Evolutionary conservation across 2,888 invertebrate species (phyloP), one percentile per base, ranked within the genome.

Genomic region (Phyto melanocephala): DNA sequence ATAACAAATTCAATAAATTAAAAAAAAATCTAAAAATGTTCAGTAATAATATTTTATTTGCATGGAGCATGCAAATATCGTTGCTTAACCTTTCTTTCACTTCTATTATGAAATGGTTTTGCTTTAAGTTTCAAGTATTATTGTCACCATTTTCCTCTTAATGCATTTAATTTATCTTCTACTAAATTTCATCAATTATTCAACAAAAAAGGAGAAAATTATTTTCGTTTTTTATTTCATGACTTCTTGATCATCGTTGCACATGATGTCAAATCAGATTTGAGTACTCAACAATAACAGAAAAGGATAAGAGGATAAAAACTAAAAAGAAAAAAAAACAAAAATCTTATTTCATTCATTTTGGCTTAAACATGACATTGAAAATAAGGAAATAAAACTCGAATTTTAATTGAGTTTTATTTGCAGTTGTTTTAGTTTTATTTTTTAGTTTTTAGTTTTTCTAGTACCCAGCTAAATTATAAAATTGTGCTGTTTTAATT

Each of bases 331-430:
- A 45, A 50, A 60, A 33, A 47, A 2, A 2, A 28, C 4, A 62
- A 42, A 76, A 42, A 15, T 28, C 45, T 20, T 40, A 20, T 72
- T 52, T 33, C 58, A 13, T 65, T 28, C 56, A 42, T 17, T 37
- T 81, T 45, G 42, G 15, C 20, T 28, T 24, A 54, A 74, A 63
- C 62, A 40, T 62, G 54, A 37, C 72, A 52, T 54, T 52, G 40
- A 74, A 50, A 8, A n/a, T 7, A 6, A 17, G 5, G 15, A 35
- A 17, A 35, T 56, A 60, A 17, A 76, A 68, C n/a, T 60, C 13
- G 70, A 82, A 28, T 70, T 81, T 82, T 82, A 82, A 82, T 78
- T 82, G 81, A 82, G 56, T 77, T 81, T 78, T 65, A 52, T 63
- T 54, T 37, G 10, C 52, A 54, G 20, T 33, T 15, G 24, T 20